phyloP scores from a whole-genome alignment of 35 echinoderm and acorn worm genomes.

The Ophioderma brevispina region DNA sequence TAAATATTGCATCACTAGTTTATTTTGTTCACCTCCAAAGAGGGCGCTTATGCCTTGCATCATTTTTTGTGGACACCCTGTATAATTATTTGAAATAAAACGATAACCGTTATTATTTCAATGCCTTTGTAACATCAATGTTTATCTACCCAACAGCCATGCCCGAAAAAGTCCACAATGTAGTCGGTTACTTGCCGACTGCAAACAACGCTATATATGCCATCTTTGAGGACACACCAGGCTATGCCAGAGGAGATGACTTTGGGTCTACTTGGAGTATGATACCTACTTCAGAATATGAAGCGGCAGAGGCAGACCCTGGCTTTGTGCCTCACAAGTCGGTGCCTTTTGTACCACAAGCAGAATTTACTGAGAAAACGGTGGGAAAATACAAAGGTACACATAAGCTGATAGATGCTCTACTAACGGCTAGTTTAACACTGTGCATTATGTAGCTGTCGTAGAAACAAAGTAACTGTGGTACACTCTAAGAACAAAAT shows the following conservation, averaged over 20 bases:
- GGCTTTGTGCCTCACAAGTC: neutral
- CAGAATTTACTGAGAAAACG: neutral
- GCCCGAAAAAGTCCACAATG: conserved; percentile 18
- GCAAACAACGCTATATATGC: conserved; percentile 22
- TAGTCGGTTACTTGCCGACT: conserved; percentile 28
- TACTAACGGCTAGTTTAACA: neutral
- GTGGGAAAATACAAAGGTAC: conserved; percentile 3
- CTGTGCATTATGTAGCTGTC: neutral
- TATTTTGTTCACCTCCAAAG: too few relatives aligned
- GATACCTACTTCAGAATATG: neutral
- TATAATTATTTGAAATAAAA: too few relatives aligned
- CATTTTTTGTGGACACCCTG: too few relatives aligned
- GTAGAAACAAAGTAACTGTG: neutral
- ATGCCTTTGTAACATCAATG: too few relatives aligned
- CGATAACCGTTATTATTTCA: too few relatives aligned
- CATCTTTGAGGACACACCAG: conserved; percentile 11
- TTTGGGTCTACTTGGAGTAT: conserved; percentile 5
- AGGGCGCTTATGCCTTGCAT: too few relatives aligned
- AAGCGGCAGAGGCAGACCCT: neutral
- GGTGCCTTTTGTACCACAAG: conserved; percentile 20
- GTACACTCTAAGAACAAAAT: neutral
- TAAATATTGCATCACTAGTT: too few relatives aligned
- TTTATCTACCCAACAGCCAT: neutral
- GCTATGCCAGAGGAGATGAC: conserved; percentile 24
- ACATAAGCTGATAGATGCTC: neutral